Conservation (phyloP, 2,888 invertebrate species). For the Formica aserva region DNA sequence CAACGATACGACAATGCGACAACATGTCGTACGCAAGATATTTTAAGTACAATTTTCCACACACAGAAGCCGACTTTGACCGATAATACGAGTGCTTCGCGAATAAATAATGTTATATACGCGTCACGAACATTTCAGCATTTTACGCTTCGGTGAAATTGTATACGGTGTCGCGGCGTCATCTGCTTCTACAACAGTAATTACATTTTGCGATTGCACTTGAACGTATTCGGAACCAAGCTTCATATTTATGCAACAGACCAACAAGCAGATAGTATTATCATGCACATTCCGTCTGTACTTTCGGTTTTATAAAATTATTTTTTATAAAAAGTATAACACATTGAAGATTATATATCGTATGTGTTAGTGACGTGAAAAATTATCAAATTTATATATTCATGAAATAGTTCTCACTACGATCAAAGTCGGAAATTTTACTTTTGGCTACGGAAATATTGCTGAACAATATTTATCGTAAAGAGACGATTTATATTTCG, state of each 20-base stretch:
- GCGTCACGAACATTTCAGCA: slow-evolving; percentile 56
- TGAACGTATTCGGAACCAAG: slow-evolving; percentile 45
- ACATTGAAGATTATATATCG: not conserved
- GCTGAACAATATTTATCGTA: not conserved
- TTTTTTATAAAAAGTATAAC: slow-evolving; percentile 9
- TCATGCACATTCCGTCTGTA: not conserved
- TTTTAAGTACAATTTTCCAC: slow-evolving; percentile 54
- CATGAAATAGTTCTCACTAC: not conserved
- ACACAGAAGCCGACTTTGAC: slow-evolving; percentile 27
- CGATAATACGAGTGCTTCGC: slow-evolving; percentile 52
- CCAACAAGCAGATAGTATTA: slow-evolving; percentile 31
- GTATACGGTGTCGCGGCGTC: slow-evolving; percentile 46
- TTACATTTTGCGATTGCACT: slow-evolving; percentile 58
- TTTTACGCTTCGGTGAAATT: slow-evolving; percentile 59
- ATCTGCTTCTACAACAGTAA: slow-evolving; percentile 59
- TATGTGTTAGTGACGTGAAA: not conserved
- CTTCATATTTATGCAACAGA: slow-evolving; percentile 21
- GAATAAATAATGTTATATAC: slow-evolving; percentile 64
- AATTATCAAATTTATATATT: slow-evolving; percentile 8
- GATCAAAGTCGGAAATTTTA: not conserved
- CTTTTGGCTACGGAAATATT: not conserved
- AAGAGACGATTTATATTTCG: slow-evolving; percentile 24
- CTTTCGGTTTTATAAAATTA: slow-evolving; percentile 22
- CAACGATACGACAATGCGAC: slow-evolving; percentile 16
- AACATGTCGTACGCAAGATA: slow-evolving; percentile 53